Evolutionary conservation across 2,888 invertebrate genomes (phyloP).

Genomic region (Cryptophagus acutangulus): DNA sequence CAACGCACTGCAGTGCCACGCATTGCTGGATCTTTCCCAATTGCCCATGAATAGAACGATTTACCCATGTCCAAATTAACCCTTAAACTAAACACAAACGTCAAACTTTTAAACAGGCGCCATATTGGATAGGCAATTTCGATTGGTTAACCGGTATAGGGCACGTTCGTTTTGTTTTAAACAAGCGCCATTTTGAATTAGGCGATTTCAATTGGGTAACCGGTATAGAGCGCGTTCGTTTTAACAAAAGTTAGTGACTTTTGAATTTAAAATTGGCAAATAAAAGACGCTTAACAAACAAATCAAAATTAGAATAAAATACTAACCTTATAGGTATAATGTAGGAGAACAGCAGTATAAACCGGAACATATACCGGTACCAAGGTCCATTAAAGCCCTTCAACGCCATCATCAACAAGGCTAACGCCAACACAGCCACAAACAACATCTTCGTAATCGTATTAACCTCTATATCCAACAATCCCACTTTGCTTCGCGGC

Average conservation of each 20-base stretch:
- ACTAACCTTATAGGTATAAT: conserved; percentile 92
- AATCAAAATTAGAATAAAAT: conserved; percentile 1
- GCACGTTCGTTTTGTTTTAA: too few relatives aligned
- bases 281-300: not conserved
- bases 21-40: conserved; percentile 89
- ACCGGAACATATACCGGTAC: conserved; percentile 95
- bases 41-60: conserved; percentile 94
- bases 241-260: too few relatives aligned
- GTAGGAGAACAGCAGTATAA: conserved; percentile 95
- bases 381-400: conserved; percentile 96
- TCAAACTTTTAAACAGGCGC: too few relatives aligned
- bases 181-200: too few relatives aligned
- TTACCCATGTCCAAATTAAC: conserved; percentile 99
- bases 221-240: too few relatives aligned
- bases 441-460: conserved; percentile 94
- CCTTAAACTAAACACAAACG: conserved; percentile 68
- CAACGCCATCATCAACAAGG: conserved; percentile 90
- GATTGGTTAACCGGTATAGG: too few relatives aligned
- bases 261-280: too few relatives aligned
- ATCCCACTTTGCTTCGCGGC: conserved; percentile 92
- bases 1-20: conserved; percentile 93
- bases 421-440: conserved; percentile 81
- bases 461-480: conserved; percentile 94
- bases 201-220: too few relatives aligned
- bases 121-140: too few relatives aligned